These are phyloP conservation scores for Panurus biarmicus DNA, from an alignment of 2,113 vertebrate species.

Conservation along the genomic window DNA sequence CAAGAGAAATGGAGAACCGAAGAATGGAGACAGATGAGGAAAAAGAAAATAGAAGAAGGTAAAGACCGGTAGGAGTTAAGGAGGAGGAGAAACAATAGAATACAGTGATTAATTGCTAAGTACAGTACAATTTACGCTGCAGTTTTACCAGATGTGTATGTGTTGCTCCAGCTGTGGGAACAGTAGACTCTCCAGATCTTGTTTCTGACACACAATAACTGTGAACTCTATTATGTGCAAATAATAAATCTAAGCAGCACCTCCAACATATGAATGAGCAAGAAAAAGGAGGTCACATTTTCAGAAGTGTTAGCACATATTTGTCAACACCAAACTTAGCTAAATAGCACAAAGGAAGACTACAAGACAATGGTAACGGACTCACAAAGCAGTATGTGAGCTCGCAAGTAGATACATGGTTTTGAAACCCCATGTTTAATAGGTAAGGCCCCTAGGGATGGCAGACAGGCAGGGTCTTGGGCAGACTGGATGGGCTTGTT, in stretches of 20 bases:
- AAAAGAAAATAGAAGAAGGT: background rate
- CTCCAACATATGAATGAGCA: conserved; percentile 18
- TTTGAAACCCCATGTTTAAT: background rate
- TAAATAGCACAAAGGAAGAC: background rate
- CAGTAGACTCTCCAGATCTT: conserved; percentile 32
- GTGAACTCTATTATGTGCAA: conserved; percentile 13
- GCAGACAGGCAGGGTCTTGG: background rate
- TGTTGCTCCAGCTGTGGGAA: conserved; percentile 41
- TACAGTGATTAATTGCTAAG: background rate
- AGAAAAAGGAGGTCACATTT: conserved; percentile 5
- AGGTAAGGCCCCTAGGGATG: background rate
- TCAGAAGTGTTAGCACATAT: conserved; percentile 30
- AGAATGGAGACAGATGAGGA: background rate
- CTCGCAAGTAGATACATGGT: background rate
- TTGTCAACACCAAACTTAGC: conserved; percentile 34
- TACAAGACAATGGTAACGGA: background rate
- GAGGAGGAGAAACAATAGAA: background rate
- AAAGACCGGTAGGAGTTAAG: conserved; percentile 25
- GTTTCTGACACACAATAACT: conserved; percentile 35
- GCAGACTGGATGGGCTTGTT: conserved; percentile 17
- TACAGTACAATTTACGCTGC: background rate
- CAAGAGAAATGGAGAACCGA: background rate
- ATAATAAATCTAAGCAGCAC: conserved; percentile 54
- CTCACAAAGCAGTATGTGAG: background rate
- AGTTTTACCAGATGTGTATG: conserved; percentile 13